Conservation (phyloP, 2,888 invertebrate species). For the Pseudoips prasinana region DNA sequence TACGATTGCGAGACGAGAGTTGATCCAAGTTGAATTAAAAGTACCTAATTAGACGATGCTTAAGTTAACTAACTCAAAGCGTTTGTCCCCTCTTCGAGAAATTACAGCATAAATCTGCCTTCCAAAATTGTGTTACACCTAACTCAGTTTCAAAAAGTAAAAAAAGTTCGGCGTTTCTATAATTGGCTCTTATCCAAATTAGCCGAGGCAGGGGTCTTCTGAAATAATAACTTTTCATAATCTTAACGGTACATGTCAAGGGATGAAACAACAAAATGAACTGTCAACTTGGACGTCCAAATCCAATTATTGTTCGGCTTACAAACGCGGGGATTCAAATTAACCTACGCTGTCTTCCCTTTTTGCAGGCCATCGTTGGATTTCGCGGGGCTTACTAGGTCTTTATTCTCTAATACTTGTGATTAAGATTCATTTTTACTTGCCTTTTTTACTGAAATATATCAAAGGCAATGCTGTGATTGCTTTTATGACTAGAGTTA, state of each 20-base stretch:
- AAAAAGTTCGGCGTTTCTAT: constrained; percentile 55
- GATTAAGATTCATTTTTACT: constrained; percentile 60
- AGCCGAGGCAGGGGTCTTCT: constrained; percentile 51
- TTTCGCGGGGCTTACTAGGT: constrained; percentile 44
- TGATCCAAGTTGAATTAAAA: constrained; percentile 50
- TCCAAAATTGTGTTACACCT: constrained; percentile 58
- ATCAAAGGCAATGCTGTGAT: constrained; percentile 30
- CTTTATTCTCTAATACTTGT: constrained; percentile 54
- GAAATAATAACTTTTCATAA: constrained; percentile 74
- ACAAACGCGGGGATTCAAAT: constrained; percentile 72
- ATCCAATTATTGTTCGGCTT: constrained; percentile 75
- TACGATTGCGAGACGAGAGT: constrained; percentile 30
- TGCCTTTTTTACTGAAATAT: constrained; percentile 33
- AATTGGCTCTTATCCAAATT: constrained; percentile 72
- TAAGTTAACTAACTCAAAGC: constrained; percentile 46
- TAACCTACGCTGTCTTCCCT: constrained; percentile 62
- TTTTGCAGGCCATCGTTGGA: constrained; percentile 55
- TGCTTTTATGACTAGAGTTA: constrained; percentile 34
- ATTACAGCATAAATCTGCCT: constrained; percentile 63
- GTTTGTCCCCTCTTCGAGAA: constrained; percentile 44
- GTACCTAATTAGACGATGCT: constrained; percentile 49
- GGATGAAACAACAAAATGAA: constrained; percentile 74
- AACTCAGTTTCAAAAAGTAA: constrained; percentile 51
- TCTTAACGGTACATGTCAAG: constrained; percentile 71
- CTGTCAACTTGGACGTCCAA: constrained; percentile 76